These are phyloP conservation scores for Tetrapedia diversipes DNA, from an alignment of 2,888 invertebrate species.

Conservation along the genomic window DNA sequence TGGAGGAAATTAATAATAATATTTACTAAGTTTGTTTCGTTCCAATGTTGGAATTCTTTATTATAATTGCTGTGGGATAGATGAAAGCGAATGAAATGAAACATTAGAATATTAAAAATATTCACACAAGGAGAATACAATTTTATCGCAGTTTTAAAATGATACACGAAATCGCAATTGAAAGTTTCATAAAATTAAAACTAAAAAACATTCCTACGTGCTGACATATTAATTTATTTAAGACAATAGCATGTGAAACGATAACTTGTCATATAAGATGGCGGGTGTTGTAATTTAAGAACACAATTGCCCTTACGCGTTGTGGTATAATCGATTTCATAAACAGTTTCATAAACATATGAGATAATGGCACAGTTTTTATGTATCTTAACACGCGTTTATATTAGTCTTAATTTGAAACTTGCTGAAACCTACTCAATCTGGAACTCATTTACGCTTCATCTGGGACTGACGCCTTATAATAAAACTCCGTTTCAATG, in stretches of 20 bases:
- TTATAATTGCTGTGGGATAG: no score
- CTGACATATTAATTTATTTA: constrained; percentile 1
- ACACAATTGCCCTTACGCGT: not conserved
- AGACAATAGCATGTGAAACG: not conserved
- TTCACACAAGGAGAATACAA: no score
- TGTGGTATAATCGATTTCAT: constrained; percentile 20
- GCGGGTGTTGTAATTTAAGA: constrained; percentile 1
- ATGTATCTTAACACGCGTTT: constrained; percentile 4
- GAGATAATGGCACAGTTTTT: constrained; percentile 21
- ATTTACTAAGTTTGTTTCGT: no score
- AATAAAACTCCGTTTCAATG: not conserved
- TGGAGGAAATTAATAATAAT: no score
- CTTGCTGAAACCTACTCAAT: constrained; percentile 40
- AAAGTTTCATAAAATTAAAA: no score
- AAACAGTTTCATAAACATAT: constrained; percentile 14
- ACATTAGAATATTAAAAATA: no score
- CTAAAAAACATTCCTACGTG: not conserved
- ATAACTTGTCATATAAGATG: not conserved
- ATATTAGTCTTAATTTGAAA: not conserved
- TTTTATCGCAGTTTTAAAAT: no score
- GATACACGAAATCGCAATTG: no score
- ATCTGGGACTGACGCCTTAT: not conserved
- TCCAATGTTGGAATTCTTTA: no score
- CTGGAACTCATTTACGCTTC: constrained; percentile 38
- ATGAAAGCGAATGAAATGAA: no score